Base-by-base conservation (phyloP, 2,888 invertebrate genomes). In the Adineta ricciae region DNA sequence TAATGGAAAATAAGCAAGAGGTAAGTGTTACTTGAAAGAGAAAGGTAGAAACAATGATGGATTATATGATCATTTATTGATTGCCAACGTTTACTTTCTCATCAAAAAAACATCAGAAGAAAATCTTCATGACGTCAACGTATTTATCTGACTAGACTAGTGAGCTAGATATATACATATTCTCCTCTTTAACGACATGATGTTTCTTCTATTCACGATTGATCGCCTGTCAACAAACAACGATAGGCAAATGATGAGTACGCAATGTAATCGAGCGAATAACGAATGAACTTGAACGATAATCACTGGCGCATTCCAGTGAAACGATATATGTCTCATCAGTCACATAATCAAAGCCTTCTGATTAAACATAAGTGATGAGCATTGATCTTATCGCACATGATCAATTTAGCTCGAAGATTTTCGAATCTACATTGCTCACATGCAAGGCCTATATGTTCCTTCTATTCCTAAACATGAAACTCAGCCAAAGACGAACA, bases 241-340 rank as follows among this genome's bases (percentile, higher is more conserved):
- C 32, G 64, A 64, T 64, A 64, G 32, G 64, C 64, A 64, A 5
- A 32, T 36, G 64, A 32, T 64, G 64, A 64, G 64, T 64, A 64
- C 32, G 32, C 64, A 16, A 32, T 64, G 64, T 64, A 64, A 64
- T 64, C 64, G 64, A 64, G 64, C 64, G 64, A 64, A 64, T 64
- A 64, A 64, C 64, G 64, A 64, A 46, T 64, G 64, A 64, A 64
- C 64, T 64, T 64, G 64, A 64, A 64, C 64, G 64, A 64, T 64
- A 32, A 64, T 64, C 64, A 36, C 32, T 32, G 64, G 32, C 64
- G 64, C 64, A 64, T 64, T 64, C 64, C 64, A 64, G 32, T 64
- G 19, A 64, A 32, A 64, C 64, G 64, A 27, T 64, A 46, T 46
- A 46, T 36, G 64, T 64, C 32, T 64, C 64, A 64, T 64, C 64